phyloP scores from a whole-genome alignment of 2,888 invertebrate species.

The Prosopocoilus inquinatus region DNA sequence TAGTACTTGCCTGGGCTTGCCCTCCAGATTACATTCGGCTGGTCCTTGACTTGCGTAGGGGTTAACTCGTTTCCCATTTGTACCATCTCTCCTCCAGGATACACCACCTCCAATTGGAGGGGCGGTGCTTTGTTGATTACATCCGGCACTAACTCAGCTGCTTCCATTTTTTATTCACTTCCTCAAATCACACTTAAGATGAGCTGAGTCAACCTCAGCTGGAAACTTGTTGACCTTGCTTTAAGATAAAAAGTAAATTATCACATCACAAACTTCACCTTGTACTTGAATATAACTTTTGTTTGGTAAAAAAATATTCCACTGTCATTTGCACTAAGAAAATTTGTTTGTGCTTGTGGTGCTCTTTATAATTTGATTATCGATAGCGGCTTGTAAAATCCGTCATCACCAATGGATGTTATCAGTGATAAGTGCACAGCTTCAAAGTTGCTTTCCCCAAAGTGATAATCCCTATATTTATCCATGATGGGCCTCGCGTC shows the following conservation, averaged over 20 bases:
- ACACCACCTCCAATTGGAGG: not conserved
- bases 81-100: not conserved
- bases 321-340: not conserved
- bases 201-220: no score
- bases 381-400: constrained; percentile 57
- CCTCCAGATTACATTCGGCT: constrained; percentile 15
- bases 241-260: no score
- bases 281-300: no score
- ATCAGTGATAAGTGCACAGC: constrained; percentile 72
- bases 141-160: no score
- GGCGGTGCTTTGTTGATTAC: no score
- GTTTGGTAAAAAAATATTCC: not conserved
- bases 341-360: not conserved
- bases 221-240: no score
- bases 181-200: no score
- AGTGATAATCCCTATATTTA: constrained; percentile 66
- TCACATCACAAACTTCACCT: no score
- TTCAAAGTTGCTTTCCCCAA: constrained; percentile 66
- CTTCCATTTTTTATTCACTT: no score
- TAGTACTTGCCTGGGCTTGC: constrained; percentile 10
- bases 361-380: constrained; percentile 23
- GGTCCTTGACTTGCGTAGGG: constrained; percentile 23
- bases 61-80: constrained; percentile 24
- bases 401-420: constrained; percentile 52
- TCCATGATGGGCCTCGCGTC: constrained; percentile 66